Base-by-base conservation (phyloP, 2,888 invertebrate species). In the Acholoe squamosa region DNA sequence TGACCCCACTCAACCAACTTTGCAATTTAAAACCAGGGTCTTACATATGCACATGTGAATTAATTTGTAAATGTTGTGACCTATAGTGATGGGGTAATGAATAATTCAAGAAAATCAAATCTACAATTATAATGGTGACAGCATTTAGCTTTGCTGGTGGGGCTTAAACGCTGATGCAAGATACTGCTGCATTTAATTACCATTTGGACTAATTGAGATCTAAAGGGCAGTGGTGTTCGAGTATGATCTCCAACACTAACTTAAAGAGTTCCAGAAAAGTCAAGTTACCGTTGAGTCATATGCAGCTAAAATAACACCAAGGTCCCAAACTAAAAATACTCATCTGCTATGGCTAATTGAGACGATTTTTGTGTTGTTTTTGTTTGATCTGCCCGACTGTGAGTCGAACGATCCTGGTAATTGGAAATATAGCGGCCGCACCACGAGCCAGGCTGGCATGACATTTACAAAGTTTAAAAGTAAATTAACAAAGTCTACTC, bases 401-500 rank as follows among this genome's bases (percentile, higher is more conserved):
- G 25, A 31, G 28, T 34, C 28, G 14, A 22, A 28, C 54, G 86
- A 28, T 86, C 86, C 86, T 86, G 54, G 86, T 56, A 54, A 86
- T 25, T 28, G 56, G 16, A 86, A 86, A 86, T 86, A 86, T 86
- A 86, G 86, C 52, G 28, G 31, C 28, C 28, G 54, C 54, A 19
- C 28, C 54, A 52, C 19, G 52, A 25, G 56, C 86, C 54, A 7
- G 86, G 86, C 31, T 54, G 54, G 52, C 34, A 84, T 86, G 86
- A 86, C 86, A 86, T 86, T 86, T 86, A 54, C 31, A 86, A 86
- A 86, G 86, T 86, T 86, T 86, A 86, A 86, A 52, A 86, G 86
- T 86, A 56, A 86, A 86, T 56, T 52, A 86, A 86, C 86, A 86
- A 86, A 86, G 86, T 86, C 86, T 86, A 86, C 86, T 86, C 86